Percentiles rank a stretch among this genome's conserved stretches.
phyloP scores from a whole-genome alignment of 1,140 invertebrate genomes.

The Cydia splendana region DNA sequence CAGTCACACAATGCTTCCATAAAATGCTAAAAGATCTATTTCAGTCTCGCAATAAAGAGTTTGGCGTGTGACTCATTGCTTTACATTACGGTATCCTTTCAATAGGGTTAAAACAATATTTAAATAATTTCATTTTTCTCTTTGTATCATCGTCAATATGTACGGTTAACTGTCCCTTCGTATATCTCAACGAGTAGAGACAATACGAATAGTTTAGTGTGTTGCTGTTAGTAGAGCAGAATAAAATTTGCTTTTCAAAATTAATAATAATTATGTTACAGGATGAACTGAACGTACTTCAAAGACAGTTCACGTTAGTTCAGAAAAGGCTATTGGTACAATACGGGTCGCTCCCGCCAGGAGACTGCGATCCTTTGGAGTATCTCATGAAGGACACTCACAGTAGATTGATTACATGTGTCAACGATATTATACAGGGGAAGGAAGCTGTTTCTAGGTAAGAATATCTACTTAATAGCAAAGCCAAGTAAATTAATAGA shows the following conservation, averaged over 20 bases:
- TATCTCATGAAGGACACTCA: constrained; percentile 87
- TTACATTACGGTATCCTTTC: too few relatives aligned
- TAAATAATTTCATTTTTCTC: too few relatives aligned
- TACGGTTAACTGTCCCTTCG: too few relatives aligned
- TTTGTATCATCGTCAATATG: too few relatives aligned
- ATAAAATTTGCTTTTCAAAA: too few relatives aligned
- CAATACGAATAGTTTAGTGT: too few relatives aligned
- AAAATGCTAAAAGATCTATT: too few relatives aligned
- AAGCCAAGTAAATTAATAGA: constrained; percentile 9
- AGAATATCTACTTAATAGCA: constrained; percentile 8
- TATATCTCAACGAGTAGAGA: too few relatives aligned
- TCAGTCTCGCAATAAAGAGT: too few relatives aligned
- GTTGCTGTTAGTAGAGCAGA: too few relatives aligned
- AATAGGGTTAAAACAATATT: neutral
- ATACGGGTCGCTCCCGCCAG: constrained; percentile 88
- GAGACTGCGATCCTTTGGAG: constrained; percentile 85
- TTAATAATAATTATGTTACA: constrained; percentile 59
- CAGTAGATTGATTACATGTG: constrained; percentile 80
- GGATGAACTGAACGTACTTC: constrained; percentile 82
- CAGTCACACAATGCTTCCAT: too few relatives aligned
- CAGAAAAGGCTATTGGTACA: constrained; percentile 87
- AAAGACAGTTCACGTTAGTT: constrained; percentile 86
- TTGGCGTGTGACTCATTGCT: too few relatives aligned
- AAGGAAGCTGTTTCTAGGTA: constrained; percentile 60
- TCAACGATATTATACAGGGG: constrained; percentile 69